Evolutionary conservation across 2,888 invertebrate genomes (phyloP), one percentile per base, ranked within the genome.

Genomic region (Octonoba sinensis): DNA sequence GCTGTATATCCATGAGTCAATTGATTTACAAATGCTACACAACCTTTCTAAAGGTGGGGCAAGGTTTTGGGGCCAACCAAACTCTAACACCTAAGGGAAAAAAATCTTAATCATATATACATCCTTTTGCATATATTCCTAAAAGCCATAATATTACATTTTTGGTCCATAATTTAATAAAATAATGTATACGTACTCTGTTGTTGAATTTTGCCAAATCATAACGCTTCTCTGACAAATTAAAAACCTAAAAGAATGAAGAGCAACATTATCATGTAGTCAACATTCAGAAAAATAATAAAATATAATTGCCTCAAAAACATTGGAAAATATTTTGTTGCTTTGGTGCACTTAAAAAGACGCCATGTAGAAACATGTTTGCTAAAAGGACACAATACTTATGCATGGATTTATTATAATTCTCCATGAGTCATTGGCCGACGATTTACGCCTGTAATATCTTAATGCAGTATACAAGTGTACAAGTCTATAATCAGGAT

Each of bases 21-120:
- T 93, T 87, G 95, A 94, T 89, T 96, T 96, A 91, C 96, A 97
- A 78, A 96, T 93, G 84, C 95, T 94, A 89, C 96, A 97, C 36
- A 97, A 92, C 85, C 93, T 91, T 89, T 96, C 96, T 79, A 97
- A 91, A 57, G 96, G 96, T 51, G 96, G 96, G 46, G 96, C 95
- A 85, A 96, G 90, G 85, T 93, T 92, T 51, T 93, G 92, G 6
- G 95, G 93, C 96, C 96, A 96, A 79, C 96, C 95, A 83, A 93
- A 92, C 87, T 95, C 93, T 84, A 93, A 86, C 51, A 90, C 89
- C 87, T 88, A 82, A 84, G 49, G 8, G 4, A n/a, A 66, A 8
- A n/a, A 49, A 69, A 36, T 20, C n/a, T 11, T 4, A 62, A 11
- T 27, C 22, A 62, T 4, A 62, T 4, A 27, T 27, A 44, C 60